phyloP scores from a whole-genome alignment of 2,888 invertebrate genomes.

The Bombylius major region DNA sequence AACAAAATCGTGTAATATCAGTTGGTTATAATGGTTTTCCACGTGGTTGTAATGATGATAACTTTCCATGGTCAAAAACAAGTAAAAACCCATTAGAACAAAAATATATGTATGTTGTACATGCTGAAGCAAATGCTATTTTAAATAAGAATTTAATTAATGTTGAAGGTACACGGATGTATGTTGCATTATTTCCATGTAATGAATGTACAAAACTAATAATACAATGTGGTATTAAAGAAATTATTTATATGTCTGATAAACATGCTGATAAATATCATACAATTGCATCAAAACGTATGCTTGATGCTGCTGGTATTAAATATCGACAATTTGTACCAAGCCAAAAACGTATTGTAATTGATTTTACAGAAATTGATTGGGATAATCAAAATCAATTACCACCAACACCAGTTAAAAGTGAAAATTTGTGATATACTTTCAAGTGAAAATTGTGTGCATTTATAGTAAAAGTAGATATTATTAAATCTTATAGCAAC shows the following conservation, averaged over 20 bases:
- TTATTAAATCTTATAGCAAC: too few relatives aligned
- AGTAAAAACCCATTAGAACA: constrained; percentile 45
- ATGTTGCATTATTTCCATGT: constrained; percentile 88
- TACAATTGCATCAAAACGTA: constrained; percentile 63
- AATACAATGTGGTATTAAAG: constrained; percentile 80
- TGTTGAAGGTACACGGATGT: constrained; percentile 69
- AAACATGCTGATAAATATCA: constrained; percentile 56
- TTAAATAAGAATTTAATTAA: constrained; percentile 74
- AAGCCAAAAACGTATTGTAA: constrained; percentile 46
- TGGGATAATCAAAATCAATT: constrained; percentile 12
- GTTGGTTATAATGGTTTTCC: constrained; percentile 98
- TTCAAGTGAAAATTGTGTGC: too few relatives aligned
- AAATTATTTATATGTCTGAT: constrained; percentile 69
- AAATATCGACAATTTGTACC: constrained; percentile 54
- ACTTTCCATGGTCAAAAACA: constrained; percentile 76
- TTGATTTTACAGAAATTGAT: constrained; percentile 44
- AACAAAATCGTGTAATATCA: constrained; percentile 72
- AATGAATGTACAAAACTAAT: constrained; percentile 96
- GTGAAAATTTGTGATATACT: too few relatives aligned
- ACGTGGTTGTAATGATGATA: constrained; percentile 72
- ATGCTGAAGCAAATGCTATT: constrained; percentile 96
- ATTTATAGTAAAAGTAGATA: too few relatives aligned
- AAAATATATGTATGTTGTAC: constrained; percentile 87
- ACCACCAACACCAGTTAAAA: constrained; percentile 9
- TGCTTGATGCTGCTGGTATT: constrained; percentile 71